phyloP scores from a whole-genome alignment of 2,888 invertebrate genomes.

The Lithophane leautieri region DNA sequence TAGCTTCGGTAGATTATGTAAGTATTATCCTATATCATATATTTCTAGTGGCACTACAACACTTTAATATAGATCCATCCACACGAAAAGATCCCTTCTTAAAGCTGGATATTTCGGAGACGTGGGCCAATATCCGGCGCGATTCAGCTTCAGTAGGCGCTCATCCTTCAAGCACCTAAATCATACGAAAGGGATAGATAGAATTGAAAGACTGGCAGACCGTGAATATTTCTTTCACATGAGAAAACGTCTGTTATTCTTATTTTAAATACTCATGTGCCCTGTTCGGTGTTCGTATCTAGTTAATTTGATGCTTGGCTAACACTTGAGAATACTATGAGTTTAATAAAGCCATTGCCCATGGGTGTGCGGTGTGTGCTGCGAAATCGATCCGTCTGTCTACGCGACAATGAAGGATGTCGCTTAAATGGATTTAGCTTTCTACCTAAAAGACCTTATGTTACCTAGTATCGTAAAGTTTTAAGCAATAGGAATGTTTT shows the following conservation, averaged over 20 bases:
- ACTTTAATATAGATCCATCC: conserved; percentile 32
- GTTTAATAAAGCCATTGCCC: conserved; percentile 24
- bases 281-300: neutral
- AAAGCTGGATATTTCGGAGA: conserved; percentile 53
- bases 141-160: conserved; percentile 48
- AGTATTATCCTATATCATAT: conserved; percentile 87
- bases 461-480: neutral
- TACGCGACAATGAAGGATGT: conserved; percentile 26
- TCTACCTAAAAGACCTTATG: neutral
- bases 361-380: conserved; percentile 40
- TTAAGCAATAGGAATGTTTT: neutral
- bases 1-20: conserved; percentile 98
- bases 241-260: conserved; percentile 14
- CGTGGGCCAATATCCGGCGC: conserved; percentile 53
- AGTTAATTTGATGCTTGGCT: conserved; percentile 25
- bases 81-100: conserved; percentile 47
- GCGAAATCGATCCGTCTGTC: conserved; percentile 46
- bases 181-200: conserved; percentile 44
- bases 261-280: conserved; percentile 7
- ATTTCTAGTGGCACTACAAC: conserved; percentile 36
- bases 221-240: conserved; percentile 38
- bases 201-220: conserved; percentile 40
- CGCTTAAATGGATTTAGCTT: conserved; percentile 26
- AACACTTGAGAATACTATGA: conserved; percentile 20
- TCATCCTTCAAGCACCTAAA: conserved; percentile 35